A percentile compares a stretch with the other conserved stretches of the same genome.
phyloP scores from a whole-genome alignment of 1,140 invertebrate genomes.

The Paramacrobiotus metropolitanus region DNA sequence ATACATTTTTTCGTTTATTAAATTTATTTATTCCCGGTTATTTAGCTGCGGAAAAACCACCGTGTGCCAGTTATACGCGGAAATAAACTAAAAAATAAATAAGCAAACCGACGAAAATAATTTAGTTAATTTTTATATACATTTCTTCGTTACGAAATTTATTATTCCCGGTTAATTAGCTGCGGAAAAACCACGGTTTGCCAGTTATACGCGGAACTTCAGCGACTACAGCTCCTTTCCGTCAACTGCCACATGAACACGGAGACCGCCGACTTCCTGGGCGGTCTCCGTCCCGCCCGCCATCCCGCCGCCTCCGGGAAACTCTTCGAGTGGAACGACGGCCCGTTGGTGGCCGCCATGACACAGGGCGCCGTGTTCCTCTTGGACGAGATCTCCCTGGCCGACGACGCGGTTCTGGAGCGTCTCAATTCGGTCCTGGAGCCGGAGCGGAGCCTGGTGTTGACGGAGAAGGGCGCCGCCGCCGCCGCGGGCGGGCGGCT shows the following conservation, averaged over 20 bases:
- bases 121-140: no score
- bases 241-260: slow-evolving; percentile 98
- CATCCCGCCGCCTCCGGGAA: not conserved
- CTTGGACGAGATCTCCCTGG: slow-evolving; percentile 95
- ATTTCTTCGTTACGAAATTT: no score
- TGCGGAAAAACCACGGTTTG: slow-evolving; percentile 95
- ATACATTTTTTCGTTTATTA: no score
- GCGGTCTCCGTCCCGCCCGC: slow-evolving; percentile 69
- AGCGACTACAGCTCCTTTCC: slow-evolving; percentile 37
- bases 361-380: slow-evolving; percentile 60
- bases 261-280: slow-evolving; percentile 89
- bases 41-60: slow-evolving; percentile 99
- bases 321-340: slow-evolving; percentile 94
- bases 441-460: slow-evolving; percentile 61
- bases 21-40: no score
- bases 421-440: slow-evolving; percentile 87
- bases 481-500: slow-evolving; percentile 22
- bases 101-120: no score
- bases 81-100: no score
- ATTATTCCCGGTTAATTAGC: no score
- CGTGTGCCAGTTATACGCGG: slow-evolving; percentile 67
- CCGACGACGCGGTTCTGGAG: slow-evolving; percentile 94
- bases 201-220: slow-evolving; percentile 51
- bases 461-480: slow-evolving; percentile 52
- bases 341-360: slow-evolving; percentile 79